Evolutionary conservation across 2,797 vertebrate genomes (phyloP).

Genomic region (Catharus ustulatus): DNA sequence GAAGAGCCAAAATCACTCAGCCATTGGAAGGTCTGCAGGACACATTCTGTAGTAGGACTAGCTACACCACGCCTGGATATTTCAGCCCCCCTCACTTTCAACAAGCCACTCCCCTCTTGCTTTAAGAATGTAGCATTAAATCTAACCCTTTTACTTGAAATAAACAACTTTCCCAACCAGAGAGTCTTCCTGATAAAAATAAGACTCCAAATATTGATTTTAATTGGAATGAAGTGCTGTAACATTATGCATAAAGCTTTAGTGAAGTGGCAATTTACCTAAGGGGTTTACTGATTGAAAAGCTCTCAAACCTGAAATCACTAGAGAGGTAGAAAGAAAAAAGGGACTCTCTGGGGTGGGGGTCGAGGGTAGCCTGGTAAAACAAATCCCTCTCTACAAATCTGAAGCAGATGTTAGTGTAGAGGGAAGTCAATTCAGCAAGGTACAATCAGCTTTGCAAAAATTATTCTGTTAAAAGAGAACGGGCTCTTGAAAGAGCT

Average conservation of each 20-base stretch:
- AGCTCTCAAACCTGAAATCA: constrained; percentile 80
- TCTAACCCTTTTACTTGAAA: constrained; percentile 59
- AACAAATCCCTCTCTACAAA: constrained; percentile 73
- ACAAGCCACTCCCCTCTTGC: constrained; percentile 19
- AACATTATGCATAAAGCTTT: constrained; percentile 86
- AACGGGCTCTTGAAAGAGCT: constrained; percentile 74
- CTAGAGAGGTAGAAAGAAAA: constrained; percentile 61
- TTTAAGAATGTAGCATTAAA: constrained; percentile 39
- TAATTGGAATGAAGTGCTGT: constrained; percentile 93
- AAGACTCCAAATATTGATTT: constrained; percentile 81
- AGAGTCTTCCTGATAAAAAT: constrained; percentile 78
- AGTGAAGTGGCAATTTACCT: constrained; percentile 90
- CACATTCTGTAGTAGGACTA: neutral
- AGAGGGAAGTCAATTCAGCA: constrained; percentile 72
- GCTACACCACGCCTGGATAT: neutral
- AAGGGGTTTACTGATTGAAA: constrained; percentile 86
- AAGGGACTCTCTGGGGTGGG: constrained; percentile 1
- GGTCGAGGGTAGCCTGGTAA: constrained; percentile 51
- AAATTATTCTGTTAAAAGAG: constrained; percentile 76
- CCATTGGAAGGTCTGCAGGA: neutral
- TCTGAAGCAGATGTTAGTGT: constrained; percentile 75
- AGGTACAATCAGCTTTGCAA: constrained; percentile 72
- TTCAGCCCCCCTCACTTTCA: neutral
- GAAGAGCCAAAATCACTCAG: neutral
- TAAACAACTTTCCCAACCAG: constrained; percentile 71